These are phyloP conservation scores for Grus americana DNA, from an alignment of 2,113 vertebrate species.

Conservation along the genomic window DNA sequence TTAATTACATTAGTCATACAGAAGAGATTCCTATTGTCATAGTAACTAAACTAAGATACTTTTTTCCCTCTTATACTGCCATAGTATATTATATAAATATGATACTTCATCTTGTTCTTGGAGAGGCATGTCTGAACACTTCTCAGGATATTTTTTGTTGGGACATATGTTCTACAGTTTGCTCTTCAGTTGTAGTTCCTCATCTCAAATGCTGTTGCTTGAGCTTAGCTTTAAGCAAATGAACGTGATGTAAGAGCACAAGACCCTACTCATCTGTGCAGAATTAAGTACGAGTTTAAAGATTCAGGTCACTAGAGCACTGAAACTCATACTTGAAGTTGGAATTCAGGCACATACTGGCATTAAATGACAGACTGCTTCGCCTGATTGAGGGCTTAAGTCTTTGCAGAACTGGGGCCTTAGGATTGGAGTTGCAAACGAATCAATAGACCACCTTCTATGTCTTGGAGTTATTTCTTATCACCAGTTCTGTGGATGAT, in stretches of 20 bases:
- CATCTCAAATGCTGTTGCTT: background rate
- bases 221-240: background rate
- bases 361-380: background rate
- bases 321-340: background rate
- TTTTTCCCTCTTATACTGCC: background rate
- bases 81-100: background rate
- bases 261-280: background rate
- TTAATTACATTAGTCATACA: background rate
- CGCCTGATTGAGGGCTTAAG: background rate
- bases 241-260: background rate
- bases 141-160: background rate
- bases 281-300: background rate
- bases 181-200: background rate
- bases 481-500: background rate
- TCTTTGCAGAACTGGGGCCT: background rate
- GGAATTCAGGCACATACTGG: background rate
- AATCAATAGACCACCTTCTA: background rate
- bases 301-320: background rate
- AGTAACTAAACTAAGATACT: background rate
- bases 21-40: constrained; percentile 6
- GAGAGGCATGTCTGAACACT: background rate
- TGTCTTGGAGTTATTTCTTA: background rate
- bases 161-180: background rate
- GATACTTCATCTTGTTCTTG: background rate
- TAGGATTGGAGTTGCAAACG: background rate